Evolutionary conservation across 2,797 vertebrate genomes (phyloP), one percentile per base, ranked within the genome.

Genomic region (Florisuga fusca): DNA sequence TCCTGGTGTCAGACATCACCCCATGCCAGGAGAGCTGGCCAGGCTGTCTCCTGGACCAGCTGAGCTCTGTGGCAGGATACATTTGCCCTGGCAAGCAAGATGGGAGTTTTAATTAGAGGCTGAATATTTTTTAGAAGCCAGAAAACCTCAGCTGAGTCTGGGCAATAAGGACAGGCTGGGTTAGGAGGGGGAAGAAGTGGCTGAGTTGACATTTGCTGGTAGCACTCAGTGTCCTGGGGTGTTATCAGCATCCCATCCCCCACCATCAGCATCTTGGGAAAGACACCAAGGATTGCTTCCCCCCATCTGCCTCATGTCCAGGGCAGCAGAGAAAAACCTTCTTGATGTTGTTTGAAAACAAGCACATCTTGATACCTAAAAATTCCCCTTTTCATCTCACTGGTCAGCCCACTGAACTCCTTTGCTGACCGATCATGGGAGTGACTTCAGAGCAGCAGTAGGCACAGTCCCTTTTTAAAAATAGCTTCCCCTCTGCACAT

Each of bases 61-160:
- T 69, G 83, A 74, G 63, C 67, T 84, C 81, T 93, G 84, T 0
- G 8, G 81, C 61, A 0, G 0, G 53, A 73, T 89, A n/a, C 6
- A 0, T 92, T 91, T 83, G 84, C 73, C 78, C 72, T 89, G 87
- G 89, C 82, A 91, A 88, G 73, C 11, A 75, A 79, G 63, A 76
- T 29, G 61, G 74, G 77, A 1, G 0, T 90, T 93, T 90, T 95
- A 93, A 88, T 93, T 81, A 94, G 71, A 94, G 92, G 31, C 33
- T 86, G 48, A 54, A 48, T 55, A 92, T 94, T 94, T 94, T 96
- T 96, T 93, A 96, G 95, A 86, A 96, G 71, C 87, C 88, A 80
- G 83, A 96, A 96, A 96, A 96, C 95, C 91, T 97, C 95, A 91
- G 55, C 3, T 8, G 74, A 88, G 53, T 57, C 63, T 92, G 19